A percentile compares a stretch with the other conserved stretches of the same genome.
phyloP scores from a whole-genome alignment of 2,113 vertebrate genomes.

The Cygnus atratus region DNA sequence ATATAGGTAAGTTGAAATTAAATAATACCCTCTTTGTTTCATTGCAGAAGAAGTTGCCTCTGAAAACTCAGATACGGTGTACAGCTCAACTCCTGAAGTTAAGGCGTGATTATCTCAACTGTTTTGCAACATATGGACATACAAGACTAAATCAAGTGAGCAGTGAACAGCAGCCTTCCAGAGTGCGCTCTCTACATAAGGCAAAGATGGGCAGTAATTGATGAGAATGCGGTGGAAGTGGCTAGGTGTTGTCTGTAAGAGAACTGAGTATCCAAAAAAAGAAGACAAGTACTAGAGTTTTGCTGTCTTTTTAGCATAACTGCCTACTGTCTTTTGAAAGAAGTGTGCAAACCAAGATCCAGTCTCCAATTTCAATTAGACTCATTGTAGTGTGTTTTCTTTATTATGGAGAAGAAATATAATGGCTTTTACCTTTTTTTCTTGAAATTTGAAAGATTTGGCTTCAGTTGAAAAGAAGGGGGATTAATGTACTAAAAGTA shows the following conservation, averaged over 20 bases:
- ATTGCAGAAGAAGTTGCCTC: conserved; percentile 89
- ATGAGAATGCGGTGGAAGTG: conserved; percentile 66
- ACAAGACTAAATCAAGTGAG: conserved; percentile 63
- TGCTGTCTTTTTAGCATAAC: conserved; percentile 66
- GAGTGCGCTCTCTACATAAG: conserved; percentile 62
- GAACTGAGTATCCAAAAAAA: conserved; percentile 58
- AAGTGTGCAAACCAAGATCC: conserved; percentile 68
- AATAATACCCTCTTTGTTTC: background rate
- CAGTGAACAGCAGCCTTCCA: conserved; percentile 71
- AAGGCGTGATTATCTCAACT: conserved; percentile 84
- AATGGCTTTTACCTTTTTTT: conserved; percentile 65
- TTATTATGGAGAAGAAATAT: conserved; percentile 71
- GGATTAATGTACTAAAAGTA: conserved; percentile 71
- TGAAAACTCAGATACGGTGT: conserved; percentile 92
- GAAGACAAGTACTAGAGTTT: conserved; percentile 77
- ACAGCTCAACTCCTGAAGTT: conserved; percentile 88
- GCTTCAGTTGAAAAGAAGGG: conserved; percentile 65
- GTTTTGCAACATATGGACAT: conserved; percentile 36
- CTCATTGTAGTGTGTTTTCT: conserved; percentile 74
- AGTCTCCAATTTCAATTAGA: conserved; percentile 70
- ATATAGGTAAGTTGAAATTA: background rate
- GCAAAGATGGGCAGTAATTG: conserved; percentile 72
- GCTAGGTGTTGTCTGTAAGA: conserved; percentile 64
- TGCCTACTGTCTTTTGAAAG: conserved; percentile 83
- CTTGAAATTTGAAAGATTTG: conserved; percentile 63